Evolutionary conservation across 2,888 invertebrate genomes (phyloP), one percentile per base, ranked within the genome.

Genomic region (Ecliptopera silaceata): DNA sequence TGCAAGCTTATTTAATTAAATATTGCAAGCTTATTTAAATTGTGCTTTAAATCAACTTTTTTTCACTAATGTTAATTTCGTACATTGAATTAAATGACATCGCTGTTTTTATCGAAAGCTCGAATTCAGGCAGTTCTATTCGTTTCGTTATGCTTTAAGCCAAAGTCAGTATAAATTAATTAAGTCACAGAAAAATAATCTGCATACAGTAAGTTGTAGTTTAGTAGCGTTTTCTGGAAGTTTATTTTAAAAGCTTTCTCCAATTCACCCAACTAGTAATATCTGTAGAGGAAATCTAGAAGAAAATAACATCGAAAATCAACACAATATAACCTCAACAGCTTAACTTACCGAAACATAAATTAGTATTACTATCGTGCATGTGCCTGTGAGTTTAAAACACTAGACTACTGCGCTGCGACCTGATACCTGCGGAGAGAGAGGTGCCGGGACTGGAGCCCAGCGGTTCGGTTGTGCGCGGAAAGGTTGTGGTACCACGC

Each of bases 401-500:
- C 65, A 62, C 67, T 63, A 67, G 61, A 67, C 65, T 69, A 72
- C 71, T 70, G 74, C 58, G 63, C 56, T 68, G 70, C 63, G 70
- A 62, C 75, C 69, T 60, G 71, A 66, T 90, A 90, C 91, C 90
- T 91, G 90, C 61, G 90, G 90, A 70, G 91, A 90, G 69, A 81
- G 80, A 65, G 89, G 89, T 65, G 88, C 86, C 67, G 86, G 84
- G 61, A 91, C 91, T 36, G 91, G 90, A 63, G 88, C 89, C 91
- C 91, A 92, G 70, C 91, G 91, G 74, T 72, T 82, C 77, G 77
- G 82, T 67, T 79, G 85, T 75, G 75, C 84, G 55, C 83, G 82
- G 78, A 79, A 87, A 66, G 86, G 84, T 76, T 86, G 88, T 65
- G 82, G 64, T 17, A 52, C 80, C 67, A 74, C 67, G 62, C 79